A percentile compares a stretch with the other conserved stretches of the same genome.
Conservation (phyloP, 2,888 invertebrate genomes). For the Pomacea canaliculata region DNA sequence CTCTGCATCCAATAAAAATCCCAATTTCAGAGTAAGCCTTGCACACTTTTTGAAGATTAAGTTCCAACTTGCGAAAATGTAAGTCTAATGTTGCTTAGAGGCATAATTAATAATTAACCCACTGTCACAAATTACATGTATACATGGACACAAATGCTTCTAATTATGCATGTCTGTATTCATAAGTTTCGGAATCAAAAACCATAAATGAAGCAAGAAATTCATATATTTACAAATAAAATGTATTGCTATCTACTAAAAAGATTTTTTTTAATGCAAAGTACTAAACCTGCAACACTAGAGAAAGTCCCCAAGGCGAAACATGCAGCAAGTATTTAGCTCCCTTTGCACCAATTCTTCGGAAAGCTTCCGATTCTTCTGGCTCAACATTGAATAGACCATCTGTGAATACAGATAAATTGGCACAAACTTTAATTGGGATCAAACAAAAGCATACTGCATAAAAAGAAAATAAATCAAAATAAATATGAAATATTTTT, state of each 20-base stretch:
- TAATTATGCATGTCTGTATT: too few relatives aligned
- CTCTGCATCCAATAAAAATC: conserved; percentile 39
- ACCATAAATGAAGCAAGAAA: too few relatives aligned
- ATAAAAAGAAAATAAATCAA: too few relatives aligned
- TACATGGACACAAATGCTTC: too few relatives aligned
- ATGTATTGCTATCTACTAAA: too few relatives aligned
- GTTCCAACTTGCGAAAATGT: not conserved
- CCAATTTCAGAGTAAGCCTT: not conserved
- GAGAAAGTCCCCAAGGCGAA: conserved; percentile 64
- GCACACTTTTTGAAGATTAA: not conserved
- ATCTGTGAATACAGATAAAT: conserved; percentile 43
- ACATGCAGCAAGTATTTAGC: conserved; percentile 65
- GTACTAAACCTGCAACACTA: conserved; percentile 59
- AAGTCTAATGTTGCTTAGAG: not conserved
- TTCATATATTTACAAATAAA: too few relatives aligned
- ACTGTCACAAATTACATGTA: too few relatives aligned
- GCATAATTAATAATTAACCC: not conserved
- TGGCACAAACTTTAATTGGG: too few relatives aligned
- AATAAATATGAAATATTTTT: too few relatives aligned
- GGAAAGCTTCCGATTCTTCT: conserved; percentile 62
- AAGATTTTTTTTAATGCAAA: too few relatives aligned
- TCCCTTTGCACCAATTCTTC: conserved; percentile 62
- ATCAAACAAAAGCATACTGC: too few relatives aligned
- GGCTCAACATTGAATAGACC: conserved; percentile 61
- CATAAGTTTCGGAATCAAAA: too few relatives aligned